Evolutionary conservation across 2,113 vertebrate species (phyloP), one percentile per base, ranked within the genome.

Genomic region (pig (Sus scrofa)): DNA sequence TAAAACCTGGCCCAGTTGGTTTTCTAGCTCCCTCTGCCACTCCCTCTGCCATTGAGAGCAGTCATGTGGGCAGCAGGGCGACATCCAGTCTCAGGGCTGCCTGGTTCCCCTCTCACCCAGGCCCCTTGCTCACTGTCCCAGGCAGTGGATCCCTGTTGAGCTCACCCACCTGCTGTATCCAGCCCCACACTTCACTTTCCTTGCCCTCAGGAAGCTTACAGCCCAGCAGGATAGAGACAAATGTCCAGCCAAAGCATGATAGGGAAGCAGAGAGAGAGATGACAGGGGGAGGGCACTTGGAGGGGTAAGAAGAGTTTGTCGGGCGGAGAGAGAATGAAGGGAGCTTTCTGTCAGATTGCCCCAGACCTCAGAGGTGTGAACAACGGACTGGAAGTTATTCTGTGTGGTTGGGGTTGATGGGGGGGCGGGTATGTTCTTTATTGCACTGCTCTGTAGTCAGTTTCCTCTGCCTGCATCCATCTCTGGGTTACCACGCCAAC

Each of bases 351-450:
- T 83, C 30, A 79, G 32, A 54, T n/a, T n/a, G 13, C n/a, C 15
- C 39, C 30, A 26, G 32, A 67, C 34, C 65, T 84, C 5, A 58
- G 24, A 83, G 44, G 2, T 22, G 20, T n/a, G 27, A 34, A 30
- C 16, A 12, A 13, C 8, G 32, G 0, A 2, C 19, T 7, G n/a
- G 13, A 2, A 5, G 11, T 75, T 54, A 22, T 52, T 32, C 3
- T 50, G 30, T 58, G 32, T 24, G 39, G 7, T 20, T 74, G 5
- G 34, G 2, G 32, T 20, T 6, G 1, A 32, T 3, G 4, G 20
- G 3, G 15, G 19, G 9, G 14, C 22, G 27, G 32, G 32, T 20
- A 50, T 52, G 30, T 32, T 91, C 37, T 18, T 13, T 24, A 19
- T 58, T 27, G 2, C 13, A 18, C 18, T n/a, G 27, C 44, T 71